Percentiles rank a stretch among this genome's conserved stretches.
phyloP scores from a whole-genome alignment of 2,797 vertebrate species.

The Graptemys geographica region DNA sequence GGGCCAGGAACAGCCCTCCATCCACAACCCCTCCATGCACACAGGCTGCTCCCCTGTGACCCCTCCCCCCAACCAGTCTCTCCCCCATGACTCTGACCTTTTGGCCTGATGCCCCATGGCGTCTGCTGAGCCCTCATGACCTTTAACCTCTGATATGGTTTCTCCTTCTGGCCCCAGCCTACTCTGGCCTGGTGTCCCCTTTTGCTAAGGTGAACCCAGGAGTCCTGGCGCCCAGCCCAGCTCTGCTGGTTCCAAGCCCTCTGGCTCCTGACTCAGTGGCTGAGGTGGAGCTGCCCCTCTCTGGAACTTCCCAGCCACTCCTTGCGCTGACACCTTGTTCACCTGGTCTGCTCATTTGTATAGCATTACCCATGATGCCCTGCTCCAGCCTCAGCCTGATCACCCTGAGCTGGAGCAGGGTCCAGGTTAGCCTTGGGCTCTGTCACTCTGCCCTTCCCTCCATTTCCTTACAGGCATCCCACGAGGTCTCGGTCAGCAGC shows the following conservation, averaged over 20 bases:
- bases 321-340: neutral
- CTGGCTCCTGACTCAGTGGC: neutral
- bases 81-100: neutral
- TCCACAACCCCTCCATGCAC: neutral
- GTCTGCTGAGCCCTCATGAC: neutral
- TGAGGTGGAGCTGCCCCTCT: neutral
- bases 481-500: conserved; percentile 78
- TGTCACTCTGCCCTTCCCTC: neutral
- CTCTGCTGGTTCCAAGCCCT: too few species aligned
- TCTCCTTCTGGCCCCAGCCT: neutral
- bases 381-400: neutral
- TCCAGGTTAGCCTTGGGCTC: neutral
- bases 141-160: neutral
- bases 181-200: neutral
- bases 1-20: neutral
- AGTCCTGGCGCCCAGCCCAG: too few species aligned
- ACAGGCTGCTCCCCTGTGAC: neutral
- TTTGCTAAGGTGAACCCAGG: neutral
- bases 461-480: conserved; percentile 78
- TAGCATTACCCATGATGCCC: neutral
- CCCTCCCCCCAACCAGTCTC: neutral
- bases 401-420: neutral
- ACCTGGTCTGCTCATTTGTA: neutral
- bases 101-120: neutral
- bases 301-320: neutral